Percentiles rank a stretch among this genome's conserved stretches.
Conservation (phyloP, 2,888 invertebrate species). For the Aspidiotus rigidus region DNA sequence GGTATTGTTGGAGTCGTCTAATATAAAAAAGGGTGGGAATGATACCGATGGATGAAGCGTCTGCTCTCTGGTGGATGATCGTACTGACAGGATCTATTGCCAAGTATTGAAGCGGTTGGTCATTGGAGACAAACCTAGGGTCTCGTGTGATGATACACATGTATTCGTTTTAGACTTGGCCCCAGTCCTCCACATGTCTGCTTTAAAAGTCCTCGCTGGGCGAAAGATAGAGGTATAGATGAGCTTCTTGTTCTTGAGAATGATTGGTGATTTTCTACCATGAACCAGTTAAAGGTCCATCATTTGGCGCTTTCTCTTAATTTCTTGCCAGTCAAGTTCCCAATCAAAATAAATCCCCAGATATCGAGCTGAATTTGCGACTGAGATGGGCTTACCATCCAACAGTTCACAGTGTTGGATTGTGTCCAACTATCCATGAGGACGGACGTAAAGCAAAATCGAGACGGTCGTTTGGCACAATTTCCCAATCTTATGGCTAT, state of each 20-base stretch:
- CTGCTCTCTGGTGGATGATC: background rate
- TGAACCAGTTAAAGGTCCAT: background rate
- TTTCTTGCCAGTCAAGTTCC: background rate
- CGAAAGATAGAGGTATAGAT: background rate
- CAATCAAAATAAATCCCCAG: constrained; percentile 1
- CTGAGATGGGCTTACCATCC: too few relatives aligned
- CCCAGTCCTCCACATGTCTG: background rate
- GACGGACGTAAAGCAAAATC: too few relatives aligned
- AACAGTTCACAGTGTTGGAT: too few relatives aligned
- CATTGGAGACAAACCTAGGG: background rate
- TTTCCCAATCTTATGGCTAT: too few relatives aligned
- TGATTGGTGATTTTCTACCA: background rate
- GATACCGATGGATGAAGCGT: background rate
- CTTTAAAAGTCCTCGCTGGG: background rate
- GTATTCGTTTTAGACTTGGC: background rate
- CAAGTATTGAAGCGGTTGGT: background rate
- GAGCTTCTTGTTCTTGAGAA: constrained; percentile 2
- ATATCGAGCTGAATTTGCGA: constrained; percentile 6
- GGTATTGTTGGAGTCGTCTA: background rate
- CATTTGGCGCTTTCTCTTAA: background rate
- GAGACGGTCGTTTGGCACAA: too few relatives aligned
- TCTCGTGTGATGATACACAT: background rate
- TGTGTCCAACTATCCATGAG: too few relatives aligned
- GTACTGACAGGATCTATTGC: background rate
- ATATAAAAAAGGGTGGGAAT: background rate